Conservation (phyloP, 2,888 invertebrate species). For the Ypsolopha sequella region DNA sequence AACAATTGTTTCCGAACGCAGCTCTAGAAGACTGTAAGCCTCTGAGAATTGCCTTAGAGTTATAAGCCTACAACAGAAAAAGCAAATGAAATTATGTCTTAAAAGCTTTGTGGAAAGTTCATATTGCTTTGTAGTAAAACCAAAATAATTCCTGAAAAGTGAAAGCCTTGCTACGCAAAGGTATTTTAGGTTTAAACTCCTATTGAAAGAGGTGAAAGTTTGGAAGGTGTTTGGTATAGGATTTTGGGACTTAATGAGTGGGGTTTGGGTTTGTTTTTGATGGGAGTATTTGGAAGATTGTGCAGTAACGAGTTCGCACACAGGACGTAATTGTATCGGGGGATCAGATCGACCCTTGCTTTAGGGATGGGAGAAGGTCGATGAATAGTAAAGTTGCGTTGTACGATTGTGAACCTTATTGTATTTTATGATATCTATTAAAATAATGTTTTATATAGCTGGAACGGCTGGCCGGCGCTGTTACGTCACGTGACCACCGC, state of each 20-base stretch:
- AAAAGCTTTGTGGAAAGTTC: conserved; percentile 22
- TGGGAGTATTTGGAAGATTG: conserved; percentile 42
- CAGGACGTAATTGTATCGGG: conserved; percentile 67
- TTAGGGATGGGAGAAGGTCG: conserved; percentile 36
- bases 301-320: conserved; percentile 63
- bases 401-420: conserved; percentile 26
- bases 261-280: conserved; percentile 15
- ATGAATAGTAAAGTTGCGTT: conserved; percentile 13
- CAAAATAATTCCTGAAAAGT: conserved; percentile 67
- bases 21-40: conserved; percentile 42
- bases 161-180: conserved; percentile 66
- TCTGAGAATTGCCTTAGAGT: conserved; percentile 63
- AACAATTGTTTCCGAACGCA: conserved; percentile 38
- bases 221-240: conserved; percentile 25
- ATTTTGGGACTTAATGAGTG: conserved; percentile 24
- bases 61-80: conserved; percentile 63
- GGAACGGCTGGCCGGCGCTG: too few species aligned
- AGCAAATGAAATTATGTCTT: conserved; percentile 26
- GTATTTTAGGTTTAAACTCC: conserved; percentile 68
- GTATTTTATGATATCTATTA: too few species aligned
- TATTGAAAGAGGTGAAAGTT: conserved; percentile 71
- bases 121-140: conserved; percentile 20
- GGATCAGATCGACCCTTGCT: conserved; percentile 45
- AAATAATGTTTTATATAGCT: too few species aligned
- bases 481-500: too few species aligned